Evolutionary conservation across 1,140 invertebrate species (phyloP), one percentile per base, ranked within the genome.

Genomic region (Bombus pyrosoma): DNA sequence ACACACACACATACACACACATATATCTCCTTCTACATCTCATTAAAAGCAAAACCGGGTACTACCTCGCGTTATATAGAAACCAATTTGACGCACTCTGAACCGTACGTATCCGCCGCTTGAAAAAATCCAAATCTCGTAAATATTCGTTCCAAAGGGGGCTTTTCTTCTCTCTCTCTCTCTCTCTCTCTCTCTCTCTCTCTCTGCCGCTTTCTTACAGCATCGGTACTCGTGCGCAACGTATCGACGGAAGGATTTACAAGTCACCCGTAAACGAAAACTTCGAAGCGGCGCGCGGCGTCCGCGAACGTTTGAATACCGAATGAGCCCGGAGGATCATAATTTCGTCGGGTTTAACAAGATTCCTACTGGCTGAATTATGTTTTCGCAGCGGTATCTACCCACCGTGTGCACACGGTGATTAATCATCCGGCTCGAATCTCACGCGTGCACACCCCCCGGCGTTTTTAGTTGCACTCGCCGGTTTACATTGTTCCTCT

Each of bases 261-360:
- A 76, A 77, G 74, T 43, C 39, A 41, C 64, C 53, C 13, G 66
- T 77, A 83, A 82, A 75, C 71, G 71, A 75, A 86, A 83, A 75
- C 41, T 86, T 37, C 34, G 73, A 28, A n/a, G 10, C 28, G 59
- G 59, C 28, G 59, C 22, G 39, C 69, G n/a, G 41, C 43, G 43
- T 34, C n/a, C 69, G 64, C 53, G 80, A 62, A 39, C 64, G 72
- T 2, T 71, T 77, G 85, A 86, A 86, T 86, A 83, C 64, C 74
- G 81, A 83, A 86, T 83, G 81, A 86, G 78, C 69, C 71, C 64
- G 25, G 39, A 68, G 80, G 53, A 83, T 86, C 85, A 86, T 86
- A 86, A 86, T 86, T 86, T 83, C 81, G 81, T 86, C 81, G 81
- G 85, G 81, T 86, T 86, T 86, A 86, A 86, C 85, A 86, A 86